Percentiles rank a stretch among this genome's conserved stretches.
These are phyloP conservation scores for Ephialtes manifestator DNA, from an alignment of 2,888 invertebrate species.

Conservation along the genomic window DNA sequence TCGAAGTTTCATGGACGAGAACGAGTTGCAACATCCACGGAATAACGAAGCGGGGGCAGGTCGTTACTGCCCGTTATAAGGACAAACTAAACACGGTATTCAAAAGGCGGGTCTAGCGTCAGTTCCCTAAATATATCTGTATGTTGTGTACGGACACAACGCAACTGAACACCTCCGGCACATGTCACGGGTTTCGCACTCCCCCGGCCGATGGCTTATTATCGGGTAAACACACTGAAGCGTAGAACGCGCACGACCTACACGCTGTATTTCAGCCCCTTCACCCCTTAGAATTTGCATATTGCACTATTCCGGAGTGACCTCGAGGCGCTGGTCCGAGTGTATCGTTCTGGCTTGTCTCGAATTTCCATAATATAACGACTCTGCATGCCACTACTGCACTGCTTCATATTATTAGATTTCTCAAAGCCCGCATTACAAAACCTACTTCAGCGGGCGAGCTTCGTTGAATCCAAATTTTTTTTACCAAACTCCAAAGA, in stretches of 20 bases:
- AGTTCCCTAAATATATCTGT: neutral
- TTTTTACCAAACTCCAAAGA: neutral
- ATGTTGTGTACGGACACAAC: slow-evolving; percentile 2
- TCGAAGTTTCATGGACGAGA: no score
- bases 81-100: slow-evolving; percentile 20
- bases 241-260: slow-evolving; percentile 23
- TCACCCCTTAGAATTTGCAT: slow-evolving; percentile 64
- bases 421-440: slow-evolving; percentile 43
- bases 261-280: slow-evolving; percentile 26
- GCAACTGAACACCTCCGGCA: slow-evolving; percentile 28
- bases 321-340: slow-evolving; percentile 31
- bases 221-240: slow-evolving; percentile 58
- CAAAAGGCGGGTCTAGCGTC: slow-evolving; percentile 1
- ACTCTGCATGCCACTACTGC: slow-evolving; percentile 38
- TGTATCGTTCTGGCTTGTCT: slow-evolving; percentile 37
- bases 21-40: no score
- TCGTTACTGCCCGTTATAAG: slow-evolving; percentile 17
- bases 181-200: slow-evolving; percentile 39
- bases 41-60: neutral
- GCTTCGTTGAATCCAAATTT: neutral
- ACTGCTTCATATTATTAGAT: slow-evolving; percentile 46
- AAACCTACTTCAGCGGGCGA: slow-evolving; percentile 17
- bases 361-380: slow-evolving; percentile 69
- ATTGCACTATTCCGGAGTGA: slow-evolving; percentile 66
- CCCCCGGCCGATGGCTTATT: slow-evolving; percentile 42